Evolutionary conservation across 2,888 invertebrate species (phyloP).

Genomic region (Erannis defoliaria): DNA sequence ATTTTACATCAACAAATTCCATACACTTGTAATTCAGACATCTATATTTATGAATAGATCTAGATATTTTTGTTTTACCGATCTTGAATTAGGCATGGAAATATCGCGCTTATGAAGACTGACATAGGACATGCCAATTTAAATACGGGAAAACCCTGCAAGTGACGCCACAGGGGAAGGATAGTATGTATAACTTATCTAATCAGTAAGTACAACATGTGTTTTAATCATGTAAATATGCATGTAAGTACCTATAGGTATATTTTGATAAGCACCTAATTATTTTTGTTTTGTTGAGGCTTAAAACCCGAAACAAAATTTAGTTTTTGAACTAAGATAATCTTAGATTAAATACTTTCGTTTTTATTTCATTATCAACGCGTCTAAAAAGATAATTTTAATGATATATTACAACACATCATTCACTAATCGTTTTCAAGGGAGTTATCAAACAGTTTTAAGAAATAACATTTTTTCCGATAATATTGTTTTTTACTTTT

Average conservation of each 20-base stretch:
- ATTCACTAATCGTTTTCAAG: neutral
- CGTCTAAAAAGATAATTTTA: neutral
- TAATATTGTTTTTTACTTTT: no score
- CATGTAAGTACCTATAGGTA: neutral
- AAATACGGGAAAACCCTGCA: neutral
- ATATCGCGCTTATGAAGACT: no score
- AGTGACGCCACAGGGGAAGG: neutral
- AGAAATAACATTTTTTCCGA: neutral
- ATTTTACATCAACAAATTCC: constrained; percentile 16
- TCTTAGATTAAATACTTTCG: neutral
- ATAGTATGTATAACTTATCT: constrained; percentile 1
- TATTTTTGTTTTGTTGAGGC: constrained; percentile 1
- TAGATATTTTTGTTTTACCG: no score
- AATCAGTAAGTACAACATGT: neutral
- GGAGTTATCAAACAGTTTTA: neutral
- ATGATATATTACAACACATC: neutral
- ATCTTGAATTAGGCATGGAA: no score
- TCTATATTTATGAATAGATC: constrained; percentile 3
- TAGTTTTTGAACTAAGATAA: neutral
- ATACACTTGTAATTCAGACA: constrained; percentile 5
- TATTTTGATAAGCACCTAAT: constrained; percentile 5
- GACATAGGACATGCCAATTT: no score
- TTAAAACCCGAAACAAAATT: constrained; percentile 3
- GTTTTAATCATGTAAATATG: neutral
- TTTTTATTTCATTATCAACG: neutral